Evolutionary conservation across 1,140 invertebrate species (phyloP).

Genomic region (Tetranychus urticae): DNA sequence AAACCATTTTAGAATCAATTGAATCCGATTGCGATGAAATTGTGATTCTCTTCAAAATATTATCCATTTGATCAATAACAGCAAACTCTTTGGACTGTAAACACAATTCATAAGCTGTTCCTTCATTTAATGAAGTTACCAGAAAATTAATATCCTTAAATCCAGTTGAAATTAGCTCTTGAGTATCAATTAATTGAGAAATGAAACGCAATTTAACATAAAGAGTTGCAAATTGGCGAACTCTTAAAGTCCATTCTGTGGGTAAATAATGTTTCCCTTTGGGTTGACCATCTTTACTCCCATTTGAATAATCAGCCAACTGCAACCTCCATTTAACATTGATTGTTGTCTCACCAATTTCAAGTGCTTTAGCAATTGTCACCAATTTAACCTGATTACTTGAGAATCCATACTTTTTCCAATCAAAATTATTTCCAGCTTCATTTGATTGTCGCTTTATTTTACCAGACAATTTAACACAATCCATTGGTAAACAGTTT

Average conservation of each 20-base stretch:
- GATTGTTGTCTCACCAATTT: too few species aligned
- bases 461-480: too few species aligned
- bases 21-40: too few species aligned
- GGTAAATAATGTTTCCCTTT: background rate
- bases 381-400: too few species aligned
- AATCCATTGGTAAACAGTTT: too few species aligned
- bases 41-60: background rate
- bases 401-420: too few species aligned
- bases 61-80: background rate
- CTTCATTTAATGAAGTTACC: background rate
- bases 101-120: slow-evolving; percentile 4
- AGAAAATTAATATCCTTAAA: background rate
- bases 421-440: too few species aligned
- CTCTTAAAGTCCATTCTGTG: background rate
- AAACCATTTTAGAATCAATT: background rate
- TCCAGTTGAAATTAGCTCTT: background rate
- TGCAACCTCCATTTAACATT: too few species aligned
- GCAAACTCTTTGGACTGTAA: background rate
- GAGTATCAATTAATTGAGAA: background rate
- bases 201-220: background rate
- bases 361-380: too few species aligned
- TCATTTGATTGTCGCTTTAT: too few species aligned
- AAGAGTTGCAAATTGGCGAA: background rate
- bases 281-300: too few species aligned
- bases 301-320: too few species aligned